Conservation (phyloP, 1,140 invertebrate species). For the Ridgeia piscesae region DNA sequence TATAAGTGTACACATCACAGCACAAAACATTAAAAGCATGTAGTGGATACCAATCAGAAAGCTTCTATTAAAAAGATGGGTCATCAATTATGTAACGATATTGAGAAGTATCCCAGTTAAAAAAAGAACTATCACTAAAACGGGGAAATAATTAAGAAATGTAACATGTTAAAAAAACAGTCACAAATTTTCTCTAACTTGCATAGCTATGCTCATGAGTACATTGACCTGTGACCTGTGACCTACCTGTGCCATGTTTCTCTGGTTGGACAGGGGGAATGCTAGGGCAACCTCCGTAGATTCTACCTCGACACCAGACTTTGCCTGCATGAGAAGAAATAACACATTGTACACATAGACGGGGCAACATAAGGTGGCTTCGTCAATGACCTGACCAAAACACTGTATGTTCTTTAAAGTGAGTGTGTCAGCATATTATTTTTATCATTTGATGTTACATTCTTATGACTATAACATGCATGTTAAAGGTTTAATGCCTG, state of each 20-base stretch:
- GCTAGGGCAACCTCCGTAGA: slow-evolving; percentile 56
- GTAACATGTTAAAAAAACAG: background rate
- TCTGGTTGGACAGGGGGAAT: slow-evolving; percentile 38
- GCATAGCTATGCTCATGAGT: background rate
- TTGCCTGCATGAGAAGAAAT: slow-evolving; percentile 37
- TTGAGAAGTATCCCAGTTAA: background rate
- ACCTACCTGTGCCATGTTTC: background rate
- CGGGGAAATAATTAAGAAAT: background rate
- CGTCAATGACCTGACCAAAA: no score
- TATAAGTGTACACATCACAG: background rate
- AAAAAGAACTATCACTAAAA: background rate
- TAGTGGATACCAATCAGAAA: background rate
- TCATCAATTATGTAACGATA: background rate
- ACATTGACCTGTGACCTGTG: background rate
- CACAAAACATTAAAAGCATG: background rate
- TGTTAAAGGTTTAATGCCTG: no score
- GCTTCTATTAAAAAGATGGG: background rate
- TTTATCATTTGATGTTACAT: no score
- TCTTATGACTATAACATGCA: no score
- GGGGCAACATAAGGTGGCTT: no score
- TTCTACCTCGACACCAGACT: slow-evolving; percentile 52
- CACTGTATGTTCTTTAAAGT: no score
- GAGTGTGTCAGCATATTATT: no score
- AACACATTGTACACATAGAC: background rate
- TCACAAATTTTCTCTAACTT: background rate